Percentiles rank a stretch among this genome's conserved stretches.
Conservation (phyloP, 2,113 vertebrate species). For the Sturnus vulgaris region DNA sequence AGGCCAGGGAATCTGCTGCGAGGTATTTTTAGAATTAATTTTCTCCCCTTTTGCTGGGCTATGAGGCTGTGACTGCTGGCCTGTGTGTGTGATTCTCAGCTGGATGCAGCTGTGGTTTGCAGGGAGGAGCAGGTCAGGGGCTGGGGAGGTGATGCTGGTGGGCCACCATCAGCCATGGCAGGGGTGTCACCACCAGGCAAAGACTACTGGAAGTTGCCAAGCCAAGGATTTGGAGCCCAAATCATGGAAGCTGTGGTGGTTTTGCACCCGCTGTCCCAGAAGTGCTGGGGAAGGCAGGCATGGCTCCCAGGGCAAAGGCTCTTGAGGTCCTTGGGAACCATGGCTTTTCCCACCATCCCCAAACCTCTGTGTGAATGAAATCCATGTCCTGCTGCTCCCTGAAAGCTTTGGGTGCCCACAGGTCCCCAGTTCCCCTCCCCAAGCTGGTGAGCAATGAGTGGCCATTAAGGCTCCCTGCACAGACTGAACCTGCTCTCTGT, state of each 20-base stretch:
- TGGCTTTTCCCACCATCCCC: neutral
- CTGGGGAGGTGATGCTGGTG: neutral
- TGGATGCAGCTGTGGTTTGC: neutral
- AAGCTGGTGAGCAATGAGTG: neutral
- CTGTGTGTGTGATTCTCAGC: neutral
- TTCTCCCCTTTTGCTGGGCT: neutral
- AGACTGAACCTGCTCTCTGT: neutral
- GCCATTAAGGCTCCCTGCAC: neutral
- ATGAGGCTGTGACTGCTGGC: neutral
- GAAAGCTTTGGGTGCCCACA: neutral
- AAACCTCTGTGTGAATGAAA: neutral
- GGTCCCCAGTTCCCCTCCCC: neutral
- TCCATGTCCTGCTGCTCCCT: neutral
- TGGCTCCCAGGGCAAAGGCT: neutral
- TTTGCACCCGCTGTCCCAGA: rapidly evolving
- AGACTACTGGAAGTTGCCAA: rapidly evolving
- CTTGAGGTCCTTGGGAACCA: neutral
- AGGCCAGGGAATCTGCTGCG: neutral
- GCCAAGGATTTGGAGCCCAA: neutral
- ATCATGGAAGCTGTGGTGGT: neutral
- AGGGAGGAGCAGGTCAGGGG: neutral
- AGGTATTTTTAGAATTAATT: neutral
- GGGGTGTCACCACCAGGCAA: neutral
- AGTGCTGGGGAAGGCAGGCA: neutral
- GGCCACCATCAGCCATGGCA: neutral